These are phyloP conservation scores for Suillia variegata DNA, from an alignment of 2,888 invertebrate genomes.

Conservation along the genomic window DNA sequence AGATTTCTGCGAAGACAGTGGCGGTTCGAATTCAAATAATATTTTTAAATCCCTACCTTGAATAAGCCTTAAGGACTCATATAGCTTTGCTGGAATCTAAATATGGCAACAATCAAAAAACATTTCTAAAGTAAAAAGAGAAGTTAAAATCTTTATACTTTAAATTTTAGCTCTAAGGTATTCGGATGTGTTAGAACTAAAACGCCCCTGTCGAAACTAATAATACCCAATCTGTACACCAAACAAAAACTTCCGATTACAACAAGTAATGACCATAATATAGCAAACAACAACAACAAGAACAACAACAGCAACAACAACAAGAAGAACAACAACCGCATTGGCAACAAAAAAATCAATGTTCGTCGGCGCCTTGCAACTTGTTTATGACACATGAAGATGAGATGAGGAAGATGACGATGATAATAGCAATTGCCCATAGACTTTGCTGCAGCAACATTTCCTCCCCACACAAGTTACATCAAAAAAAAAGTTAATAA, in stretches of 20 bases:
- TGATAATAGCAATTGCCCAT: constrained; percentile 27
- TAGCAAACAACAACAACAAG: background rate
- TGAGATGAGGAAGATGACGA: constrained; percentile 47
- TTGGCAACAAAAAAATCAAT: constrained; percentile 23
- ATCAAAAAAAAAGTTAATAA: background rate
- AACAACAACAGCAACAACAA: constrained; percentile 11
- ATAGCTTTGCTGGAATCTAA: too few species aligned
- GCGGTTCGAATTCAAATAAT: background rate
- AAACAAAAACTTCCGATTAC: background rate
- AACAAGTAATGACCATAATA: background rate
- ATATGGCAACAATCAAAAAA: too few species aligned
- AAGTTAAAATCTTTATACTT: too few species aligned
- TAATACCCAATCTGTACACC: background rate
- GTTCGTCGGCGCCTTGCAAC: constrained; percentile 55
- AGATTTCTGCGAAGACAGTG: background rate
- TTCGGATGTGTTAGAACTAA: too few species aligned
- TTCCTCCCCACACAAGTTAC: background rate
- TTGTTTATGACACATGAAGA: constrained; percentile 58
- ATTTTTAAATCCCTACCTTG: too few species aligned
- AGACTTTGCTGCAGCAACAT: background rate
- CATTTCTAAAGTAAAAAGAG: too few species aligned
- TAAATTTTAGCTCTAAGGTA: too few species aligned
- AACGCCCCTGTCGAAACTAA: too few species aligned
- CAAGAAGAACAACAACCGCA: constrained; percentile 11
- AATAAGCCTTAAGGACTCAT: too few species aligned